A percentile compares a stretch with the other conserved stretches of the same genome.
phyloP scores from a whole-genome alignment of 2,113 vertebrate genomes.

The Apteryx mantelli region DNA sequence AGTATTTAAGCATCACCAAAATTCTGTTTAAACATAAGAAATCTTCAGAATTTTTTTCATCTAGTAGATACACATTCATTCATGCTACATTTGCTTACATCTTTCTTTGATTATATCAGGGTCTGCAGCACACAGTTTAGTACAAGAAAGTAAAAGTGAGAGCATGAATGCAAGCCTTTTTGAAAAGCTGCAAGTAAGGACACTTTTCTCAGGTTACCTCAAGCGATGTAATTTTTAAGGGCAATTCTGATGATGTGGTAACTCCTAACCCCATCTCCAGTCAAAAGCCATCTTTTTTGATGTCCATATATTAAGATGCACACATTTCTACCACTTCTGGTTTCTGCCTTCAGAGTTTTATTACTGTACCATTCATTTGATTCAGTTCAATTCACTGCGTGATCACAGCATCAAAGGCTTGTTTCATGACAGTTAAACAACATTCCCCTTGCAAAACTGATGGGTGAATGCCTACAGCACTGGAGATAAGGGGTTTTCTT shows the following conservation, averaged over 20 bases:
- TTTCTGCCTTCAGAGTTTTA: not conserved
- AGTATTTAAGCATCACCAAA: not conserved
- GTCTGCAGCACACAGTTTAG: not conserved
- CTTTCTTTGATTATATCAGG: not conserved
- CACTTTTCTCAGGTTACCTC: not conserved
- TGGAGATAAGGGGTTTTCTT: too few relatives aligned
- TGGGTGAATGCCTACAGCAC: not conserved
- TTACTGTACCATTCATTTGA: not conserved
- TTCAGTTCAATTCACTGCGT: not conserved
- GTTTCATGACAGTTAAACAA: not conserved
- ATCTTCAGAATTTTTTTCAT: not conserved
- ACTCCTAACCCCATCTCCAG: not conserved
- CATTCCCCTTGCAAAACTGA: not conserved
- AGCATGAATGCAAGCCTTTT: not conserved
- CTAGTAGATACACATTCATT: not conserved
- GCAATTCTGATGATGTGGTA: not conserved
- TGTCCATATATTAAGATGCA: not conserved
- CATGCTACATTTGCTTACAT: not conserved
- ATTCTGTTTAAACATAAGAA: not conserved
- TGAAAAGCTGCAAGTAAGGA: not conserved
- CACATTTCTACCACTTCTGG: not conserved
- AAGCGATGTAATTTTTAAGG: not conserved
- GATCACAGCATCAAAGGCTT: not conserved
- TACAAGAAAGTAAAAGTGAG: not conserved
- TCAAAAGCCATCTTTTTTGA: not conserved